Conservation (phyloP, 2,888 invertebrate genomes). For the Hemaris fuciformis region DNA sequence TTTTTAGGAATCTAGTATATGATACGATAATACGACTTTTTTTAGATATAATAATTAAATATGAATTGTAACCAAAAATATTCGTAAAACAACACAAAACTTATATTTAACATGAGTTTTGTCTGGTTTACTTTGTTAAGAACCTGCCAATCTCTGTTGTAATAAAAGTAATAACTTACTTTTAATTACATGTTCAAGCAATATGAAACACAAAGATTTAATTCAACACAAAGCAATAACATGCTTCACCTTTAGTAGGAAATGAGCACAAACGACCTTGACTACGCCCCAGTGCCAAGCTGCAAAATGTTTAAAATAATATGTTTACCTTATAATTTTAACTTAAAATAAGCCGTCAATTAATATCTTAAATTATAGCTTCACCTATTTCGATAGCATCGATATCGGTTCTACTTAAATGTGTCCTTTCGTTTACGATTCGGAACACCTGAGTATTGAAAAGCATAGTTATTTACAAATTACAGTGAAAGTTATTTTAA, state of each 20-base stretch:
- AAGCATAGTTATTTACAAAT: not conserved
- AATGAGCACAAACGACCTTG: not conserved
- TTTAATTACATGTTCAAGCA: not conserved
- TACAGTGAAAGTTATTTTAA: not conserved
- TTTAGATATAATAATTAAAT: too few species aligned
- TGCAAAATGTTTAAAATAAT: constrained; percentile 25
- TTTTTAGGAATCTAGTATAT: too few species aligned
- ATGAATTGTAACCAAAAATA: too few species aligned
- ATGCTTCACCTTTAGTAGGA: not conserved
- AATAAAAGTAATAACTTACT: not conserved
- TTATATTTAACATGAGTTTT: too few species aligned
- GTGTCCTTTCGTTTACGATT: constrained; percentile 6
- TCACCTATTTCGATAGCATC: constrained; percentile 12
- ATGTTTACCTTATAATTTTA: constrained; percentile 21
- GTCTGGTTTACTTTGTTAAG: too few species aligned
- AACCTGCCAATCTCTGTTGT: not conserved
- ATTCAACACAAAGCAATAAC: constrained; percentile 2
- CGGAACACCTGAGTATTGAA: not conserved
- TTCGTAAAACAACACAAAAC: too few species aligned
- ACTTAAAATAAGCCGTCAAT: constrained; percentile 26
- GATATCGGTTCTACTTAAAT: constrained; percentile 9
- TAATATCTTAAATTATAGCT: constrained; percentile 19
- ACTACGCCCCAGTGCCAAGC: constrained; percentile 21
- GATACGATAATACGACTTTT: too few species aligned
- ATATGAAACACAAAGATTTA: constrained; percentile 4